phyloP scores from a whole-genome alignment of 1,140 invertebrate genomes.

The Trichogramma pretiosum region DNA sequence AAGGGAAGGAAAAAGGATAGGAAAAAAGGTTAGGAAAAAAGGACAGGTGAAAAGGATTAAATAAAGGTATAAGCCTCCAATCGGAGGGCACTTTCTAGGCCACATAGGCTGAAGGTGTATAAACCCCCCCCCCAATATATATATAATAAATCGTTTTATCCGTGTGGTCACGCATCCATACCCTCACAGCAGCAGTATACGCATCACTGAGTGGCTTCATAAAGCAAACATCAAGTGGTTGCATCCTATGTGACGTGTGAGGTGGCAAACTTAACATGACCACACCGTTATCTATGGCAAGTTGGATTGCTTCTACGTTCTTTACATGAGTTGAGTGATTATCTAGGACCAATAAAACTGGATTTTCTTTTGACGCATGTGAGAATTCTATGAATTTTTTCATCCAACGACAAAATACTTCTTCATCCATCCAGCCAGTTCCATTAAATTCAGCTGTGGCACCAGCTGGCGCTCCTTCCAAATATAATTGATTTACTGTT shows the following conservation, averaged over 20 bases:
- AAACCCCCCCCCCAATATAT: no score
- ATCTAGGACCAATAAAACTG: slow-evolving; percentile 33
- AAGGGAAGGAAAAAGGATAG: no score
- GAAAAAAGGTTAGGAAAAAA: no score
- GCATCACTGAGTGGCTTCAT: not conserved
- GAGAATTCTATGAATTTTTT: slow-evolving; percentile 25
- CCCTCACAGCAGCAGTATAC: not conserved
- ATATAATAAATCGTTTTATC: no score
- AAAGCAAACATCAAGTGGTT: not conserved
- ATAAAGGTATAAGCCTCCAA: no score
- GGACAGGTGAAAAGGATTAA: no score
- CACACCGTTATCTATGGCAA: slow-evolving; percentile 28
- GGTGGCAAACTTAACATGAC: slow-evolving; percentile 32
- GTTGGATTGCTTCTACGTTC: slow-evolving; percentile 33
- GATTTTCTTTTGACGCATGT: slow-evolving; percentile 21
- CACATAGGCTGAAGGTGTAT: no score
- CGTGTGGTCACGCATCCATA: slow-evolving; percentile 23
- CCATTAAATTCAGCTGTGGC: slow-evolving; percentile 24
- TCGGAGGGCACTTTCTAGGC: no score
- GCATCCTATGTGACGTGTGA: slow-evolving; percentile 16
- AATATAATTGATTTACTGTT: slow-evolving; percentile 19
- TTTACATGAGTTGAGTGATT: slow-evolving; percentile 32
- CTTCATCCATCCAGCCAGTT: slow-evolving; percentile 29
- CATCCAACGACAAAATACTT: slow-evolving; percentile 32
- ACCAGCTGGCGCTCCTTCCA: slow-evolving; percentile 24